Percentiles rank a stretch among this genome's conserved stretches.
These are phyloP conservation scores for Ichneumoninae sp. DNA, from an alignment of 2,888 invertebrate species.

Conservation along the genomic window DNA sequence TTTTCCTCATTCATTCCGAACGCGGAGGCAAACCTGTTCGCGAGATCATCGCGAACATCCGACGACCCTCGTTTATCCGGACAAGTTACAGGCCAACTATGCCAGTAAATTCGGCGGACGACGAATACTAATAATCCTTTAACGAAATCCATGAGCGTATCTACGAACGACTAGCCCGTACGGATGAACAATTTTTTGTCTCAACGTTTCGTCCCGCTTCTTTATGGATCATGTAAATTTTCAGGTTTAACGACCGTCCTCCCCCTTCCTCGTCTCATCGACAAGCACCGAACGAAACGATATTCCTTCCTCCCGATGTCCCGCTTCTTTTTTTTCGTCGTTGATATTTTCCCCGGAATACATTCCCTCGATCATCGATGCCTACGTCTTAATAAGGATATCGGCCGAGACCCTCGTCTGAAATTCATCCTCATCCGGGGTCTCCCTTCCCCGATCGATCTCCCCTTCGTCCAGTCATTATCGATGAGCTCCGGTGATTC, in stretches of 20 bases:
- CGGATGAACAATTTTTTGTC: conserved; percentile 14
- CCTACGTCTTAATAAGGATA: conserved; percentile 76
- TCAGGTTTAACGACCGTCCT: conserved; percentile 7
- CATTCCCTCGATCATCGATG: conserved; percentile 68
- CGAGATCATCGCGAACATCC: conserved; percentile 18
- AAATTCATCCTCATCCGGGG: conserved; percentile 68
- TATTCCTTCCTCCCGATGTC: neutral
- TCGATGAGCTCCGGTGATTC: conserved; percentile 68
- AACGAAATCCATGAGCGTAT: neutral
- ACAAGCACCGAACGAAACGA: neutral
- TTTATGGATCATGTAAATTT: conserved; percentile 28
- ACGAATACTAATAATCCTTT: conserved; percentile 27
- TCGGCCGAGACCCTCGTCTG: conserved; percentile 64
- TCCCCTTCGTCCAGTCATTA: conserved; percentile 56
- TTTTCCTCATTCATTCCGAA: conserved; percentile 22
- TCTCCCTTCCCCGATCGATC: conserved; percentile 26
- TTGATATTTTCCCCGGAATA: conserved; percentile 71
- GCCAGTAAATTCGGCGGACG: conserved; percentile 7
- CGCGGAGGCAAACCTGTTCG: conserved; percentile 43
- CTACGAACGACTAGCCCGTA: conserved; percentile 4
- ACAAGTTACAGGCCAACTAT: neutral
- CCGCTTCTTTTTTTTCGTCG: neutral
- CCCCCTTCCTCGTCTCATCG: neutral
- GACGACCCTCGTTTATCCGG: conserved; percentile 9
- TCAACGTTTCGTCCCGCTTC: neutral